These are phyloP conservation scores for Lota lota DNA, from an alignment of 2,113 vertebrate genomes.

Conservation along the genomic window DNA sequence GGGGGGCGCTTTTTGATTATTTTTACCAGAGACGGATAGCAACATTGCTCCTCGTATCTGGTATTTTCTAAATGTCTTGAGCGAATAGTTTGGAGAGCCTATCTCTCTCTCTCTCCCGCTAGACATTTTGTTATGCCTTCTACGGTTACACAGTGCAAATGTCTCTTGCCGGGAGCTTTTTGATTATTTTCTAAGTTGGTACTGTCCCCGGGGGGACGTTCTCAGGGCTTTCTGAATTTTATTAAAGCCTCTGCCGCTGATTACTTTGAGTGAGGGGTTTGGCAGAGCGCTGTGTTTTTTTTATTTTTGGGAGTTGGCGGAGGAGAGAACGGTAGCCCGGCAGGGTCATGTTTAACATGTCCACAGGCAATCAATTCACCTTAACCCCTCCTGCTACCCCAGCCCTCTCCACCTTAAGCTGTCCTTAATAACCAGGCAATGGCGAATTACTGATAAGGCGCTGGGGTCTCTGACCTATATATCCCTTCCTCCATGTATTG, in stretches of 20 bases:
- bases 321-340: conserved; percentile 71
- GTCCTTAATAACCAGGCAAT: conserved; percentile 82
- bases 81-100: too few species aligned
- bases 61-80: too few species aligned
- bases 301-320: too few species aligned
- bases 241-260: conserved; percentile 80
- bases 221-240: conserved; percentile 76
- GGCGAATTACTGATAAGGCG: conserved; percentile 82
- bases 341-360: conserved; percentile 85
- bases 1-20: too few species aligned
- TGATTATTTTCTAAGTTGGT: conserved; percentile 77
- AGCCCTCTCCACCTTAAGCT: conserved; percentile 78
- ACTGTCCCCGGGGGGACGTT: conserved; percentile 66
- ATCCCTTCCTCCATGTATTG: conserved; percentile 71
- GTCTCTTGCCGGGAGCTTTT: conserved; percentile 72
- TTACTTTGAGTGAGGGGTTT: conserved; percentile 74
- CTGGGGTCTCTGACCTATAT: conserved; percentile 79
- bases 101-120: conserved; percentile 3
- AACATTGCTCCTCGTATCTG: too few species aligned
- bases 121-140: conserved; percentile 66
- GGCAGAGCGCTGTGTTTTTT: conserved; percentile 38
- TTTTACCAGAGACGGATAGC: too few species aligned
- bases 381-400: conserved; percentile 78
- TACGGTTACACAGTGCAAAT: conserved; percentile 69
- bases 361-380: conserved; percentile 85